Conservation (phyloP, 2,797 vertebrate genomes). For the Acanthopagrus latus region DNA sequence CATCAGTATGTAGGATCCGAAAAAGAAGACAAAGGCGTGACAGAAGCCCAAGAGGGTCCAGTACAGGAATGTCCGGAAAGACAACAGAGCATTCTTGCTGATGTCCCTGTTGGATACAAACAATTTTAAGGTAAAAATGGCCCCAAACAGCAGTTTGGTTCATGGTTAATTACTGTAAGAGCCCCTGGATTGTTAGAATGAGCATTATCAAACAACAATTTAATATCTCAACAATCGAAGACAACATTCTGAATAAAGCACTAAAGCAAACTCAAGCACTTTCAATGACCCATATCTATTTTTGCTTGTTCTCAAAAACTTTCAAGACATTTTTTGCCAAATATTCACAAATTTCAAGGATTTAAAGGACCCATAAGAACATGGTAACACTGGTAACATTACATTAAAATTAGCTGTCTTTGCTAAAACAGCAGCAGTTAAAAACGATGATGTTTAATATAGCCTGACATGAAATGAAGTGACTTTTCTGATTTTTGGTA, state of each 20-base stretch:
- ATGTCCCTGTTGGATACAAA: slow-evolving; percentile 90
- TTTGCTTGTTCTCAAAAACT: too few species aligned
- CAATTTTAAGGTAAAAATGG: not conserved
- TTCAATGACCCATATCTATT: too few species aligned
- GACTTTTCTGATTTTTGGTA: not conserved
- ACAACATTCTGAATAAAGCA: too few species aligned
- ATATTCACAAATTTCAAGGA: too few species aligned
- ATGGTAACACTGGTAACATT: not conserved
- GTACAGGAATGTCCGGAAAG: slow-evolving; percentile 95
- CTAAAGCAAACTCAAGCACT: too few species aligned
- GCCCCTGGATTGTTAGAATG: too few species aligned
- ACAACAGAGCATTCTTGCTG: slow-evolving; percentile 94
- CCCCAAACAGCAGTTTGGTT: too few species aligned
- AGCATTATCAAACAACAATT: too few species aligned
- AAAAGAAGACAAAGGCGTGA: slow-evolving; percentile 98
- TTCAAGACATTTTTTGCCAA: too few species aligned
- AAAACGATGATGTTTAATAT: not conserved
- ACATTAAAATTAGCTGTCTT: not conserved
- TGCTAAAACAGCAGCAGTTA: not conserved
- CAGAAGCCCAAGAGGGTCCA: slow-evolving; percentile 97
- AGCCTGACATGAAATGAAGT: not conserved
- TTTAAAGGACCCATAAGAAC: too few species aligned
- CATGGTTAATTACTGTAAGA: too few species aligned
- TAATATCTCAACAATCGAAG: too few species aligned
- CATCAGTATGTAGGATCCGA: slow-evolving; percentile 96